These are phyloP conservation scores for Jordanella pulchra DNA, from an alignment of 2,797 vertebrate species.

Conservation along the genomic window DNA sequence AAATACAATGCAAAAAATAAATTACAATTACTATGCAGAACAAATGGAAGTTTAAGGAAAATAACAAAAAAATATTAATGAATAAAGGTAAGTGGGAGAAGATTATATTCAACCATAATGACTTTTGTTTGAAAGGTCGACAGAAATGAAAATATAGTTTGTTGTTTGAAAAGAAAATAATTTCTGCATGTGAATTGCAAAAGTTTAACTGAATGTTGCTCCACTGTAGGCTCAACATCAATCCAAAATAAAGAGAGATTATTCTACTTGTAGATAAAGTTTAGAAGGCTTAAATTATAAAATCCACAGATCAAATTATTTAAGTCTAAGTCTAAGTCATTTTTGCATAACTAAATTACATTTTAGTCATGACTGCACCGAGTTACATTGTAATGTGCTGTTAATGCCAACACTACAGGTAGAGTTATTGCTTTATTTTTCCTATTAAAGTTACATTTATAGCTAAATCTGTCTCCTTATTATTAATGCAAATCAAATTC, in stretches of 20 bases:
- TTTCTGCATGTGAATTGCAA: not conserved
- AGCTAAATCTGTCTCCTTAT: constrained; percentile 33
- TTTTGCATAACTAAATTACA: not conserved
- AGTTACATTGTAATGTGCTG: not conserved
- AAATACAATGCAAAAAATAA: not conserved
- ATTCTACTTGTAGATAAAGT: not conserved
- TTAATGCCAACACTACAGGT: not conserved
- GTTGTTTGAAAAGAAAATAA: not conserved
- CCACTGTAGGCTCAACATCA: not conserved
- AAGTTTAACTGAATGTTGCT: not conserved
- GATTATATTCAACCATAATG: not conserved
- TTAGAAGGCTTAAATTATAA: not conserved
- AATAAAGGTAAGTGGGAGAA: not conserved
- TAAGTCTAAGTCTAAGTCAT: too few species aligned
- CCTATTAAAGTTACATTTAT: constrained; percentile 6
- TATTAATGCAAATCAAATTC: constrained; percentile 35
- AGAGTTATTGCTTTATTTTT: constrained; percentile 9
- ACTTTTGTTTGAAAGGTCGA: too few species aligned
- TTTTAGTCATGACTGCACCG: not conserved
- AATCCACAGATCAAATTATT: not conserved
- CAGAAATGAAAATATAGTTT: too few species aligned
- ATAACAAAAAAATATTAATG: not conserved
- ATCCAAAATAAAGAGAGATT: not conserved
- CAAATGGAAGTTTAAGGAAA: not conserved
- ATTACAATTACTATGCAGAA: not conserved